Evolutionary conservation across 2,888 invertebrate species (phyloP), one percentile per base, ranked within the genome.

Genomic region (Archips xylosteana): DNA sequence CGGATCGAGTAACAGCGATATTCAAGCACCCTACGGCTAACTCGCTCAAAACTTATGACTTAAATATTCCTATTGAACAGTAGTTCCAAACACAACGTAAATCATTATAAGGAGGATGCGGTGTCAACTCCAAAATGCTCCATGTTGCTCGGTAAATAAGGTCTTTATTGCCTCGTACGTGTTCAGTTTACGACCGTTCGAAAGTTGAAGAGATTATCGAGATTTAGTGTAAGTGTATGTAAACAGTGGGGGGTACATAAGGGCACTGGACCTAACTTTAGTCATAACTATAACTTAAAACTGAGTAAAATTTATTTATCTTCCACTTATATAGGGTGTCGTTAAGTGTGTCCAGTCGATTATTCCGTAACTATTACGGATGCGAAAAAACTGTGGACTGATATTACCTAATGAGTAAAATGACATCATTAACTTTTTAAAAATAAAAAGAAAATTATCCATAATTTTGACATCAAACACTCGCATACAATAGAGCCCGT

Each of bases 131-230:
- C 42, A 70, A 60, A 74, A 70, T 74, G 70, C 70, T 64, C 36
- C 74, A 42, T 74, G 57, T 64, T 15, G 45, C 65, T 60, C 42
- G 32, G 60, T 74, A 74, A 74, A 74, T 74, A 74, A 70, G 65
- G 65, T 65, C 70, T 74, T 74, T 74, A 74, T 74, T 70, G 69
- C 65, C 64, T 15, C 36, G 64, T 54, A 74, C 64, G 74, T 74
- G 69, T 59, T 36, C 70, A 51, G 64, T 51, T 69, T 65, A 69
- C 23, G 64, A 39, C 9, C 32, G 23, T 47, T 69, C 34, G 15
- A 23, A 60, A 74, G 60, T 65, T 60, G 59, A 34, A 51, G 59
- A 74, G 74, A 74, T 70, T 74, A 74, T 70, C 51, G 51, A 42
- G 65, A 74, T 69, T 74, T 74, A 70, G 65, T 64, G 34, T n/a